Conservation (phyloP, 1,140 invertebrate species). For the Brachionus manjavacas region DNA sequence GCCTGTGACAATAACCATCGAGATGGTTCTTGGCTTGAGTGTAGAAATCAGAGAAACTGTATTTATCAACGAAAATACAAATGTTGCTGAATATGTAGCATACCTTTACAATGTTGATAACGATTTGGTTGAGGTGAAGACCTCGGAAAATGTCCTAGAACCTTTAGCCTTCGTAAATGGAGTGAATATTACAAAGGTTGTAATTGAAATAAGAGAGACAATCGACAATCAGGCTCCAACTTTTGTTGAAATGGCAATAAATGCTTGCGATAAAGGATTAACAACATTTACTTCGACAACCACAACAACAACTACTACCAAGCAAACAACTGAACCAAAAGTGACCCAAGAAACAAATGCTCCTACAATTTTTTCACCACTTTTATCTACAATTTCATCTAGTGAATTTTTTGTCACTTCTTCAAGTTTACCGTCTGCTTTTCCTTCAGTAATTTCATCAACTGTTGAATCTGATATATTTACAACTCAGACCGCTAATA, state of each 20-base stretch:
- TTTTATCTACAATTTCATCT: not conserved
- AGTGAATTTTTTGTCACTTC: not conserved
- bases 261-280: not conserved
- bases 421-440: not conserved
- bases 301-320: not conserved
- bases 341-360: not conserved
- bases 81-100: not conserved
- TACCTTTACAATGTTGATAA: not conserved
- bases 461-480: not conserved
- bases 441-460: not conserved
- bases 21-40: not conserved
- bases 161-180: not conserved
- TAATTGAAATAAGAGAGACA: not conserved
- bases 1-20: not conserved
- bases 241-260: not conserved
- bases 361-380: not conserved
- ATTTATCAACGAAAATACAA: not conserved
- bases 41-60: not conserved
- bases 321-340: not conserved
- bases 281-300: not conserved
- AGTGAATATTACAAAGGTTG: not conserved
- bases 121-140: not conserved
- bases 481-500: not conserved
- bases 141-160: too few relatives aligned
- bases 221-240: not conserved